These are phyloP conservation scores for Petromus typicus DNA, from an alignment of 2,113 vertebrate species.

Conservation along the genomic window DNA sequence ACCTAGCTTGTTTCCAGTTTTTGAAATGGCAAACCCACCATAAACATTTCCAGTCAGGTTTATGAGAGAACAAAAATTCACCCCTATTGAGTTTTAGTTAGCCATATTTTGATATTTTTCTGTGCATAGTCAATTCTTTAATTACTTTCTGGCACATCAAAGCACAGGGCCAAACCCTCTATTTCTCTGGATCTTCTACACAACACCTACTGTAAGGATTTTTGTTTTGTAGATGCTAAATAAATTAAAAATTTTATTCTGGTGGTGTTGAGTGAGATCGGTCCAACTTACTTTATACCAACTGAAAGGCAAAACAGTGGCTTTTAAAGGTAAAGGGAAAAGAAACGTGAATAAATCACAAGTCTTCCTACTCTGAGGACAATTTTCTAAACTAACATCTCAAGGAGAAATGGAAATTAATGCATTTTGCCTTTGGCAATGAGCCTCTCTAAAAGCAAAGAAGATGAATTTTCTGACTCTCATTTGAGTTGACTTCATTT, in stretches of 20 bases:
- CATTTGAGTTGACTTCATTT: slow-evolving; percentile 71
- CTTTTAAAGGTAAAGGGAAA: slow-evolving; percentile 1
- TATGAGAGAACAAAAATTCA: neutral
- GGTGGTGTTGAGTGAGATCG: neutral
- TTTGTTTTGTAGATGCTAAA: neutral
- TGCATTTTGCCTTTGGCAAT: slow-evolving; percentile 74
- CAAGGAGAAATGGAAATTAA: slow-evolving; percentile 77
- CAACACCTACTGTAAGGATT: neutral
- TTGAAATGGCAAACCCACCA: neutral
- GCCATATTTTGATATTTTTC: neutral
- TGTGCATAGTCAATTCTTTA: neutral
- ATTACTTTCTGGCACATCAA: neutral
- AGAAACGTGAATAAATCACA: slow-evolving; percentile 23
- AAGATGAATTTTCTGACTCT: slow-evolving; percentile 62
- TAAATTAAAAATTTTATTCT: neutral
- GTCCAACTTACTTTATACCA: neutral
- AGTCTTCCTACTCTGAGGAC: slow-evolving; percentile 57
- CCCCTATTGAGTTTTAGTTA: neutral
- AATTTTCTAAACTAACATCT: slow-evolving; percentile 57
- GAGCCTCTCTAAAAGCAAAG: slow-evolving; percentile 72
- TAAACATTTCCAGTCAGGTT: neutral
- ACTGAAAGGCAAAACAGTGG: neutral
- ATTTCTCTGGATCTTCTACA: neutral
- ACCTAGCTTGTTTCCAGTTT: neutral
- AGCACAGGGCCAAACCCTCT: neutral